A percentile compares a stretch with the other conserved stretches of the same genome.
Evolutionary conservation across 2,797 vertebrate species (phyloP).

Genomic region (Anas capensis): DNA sequence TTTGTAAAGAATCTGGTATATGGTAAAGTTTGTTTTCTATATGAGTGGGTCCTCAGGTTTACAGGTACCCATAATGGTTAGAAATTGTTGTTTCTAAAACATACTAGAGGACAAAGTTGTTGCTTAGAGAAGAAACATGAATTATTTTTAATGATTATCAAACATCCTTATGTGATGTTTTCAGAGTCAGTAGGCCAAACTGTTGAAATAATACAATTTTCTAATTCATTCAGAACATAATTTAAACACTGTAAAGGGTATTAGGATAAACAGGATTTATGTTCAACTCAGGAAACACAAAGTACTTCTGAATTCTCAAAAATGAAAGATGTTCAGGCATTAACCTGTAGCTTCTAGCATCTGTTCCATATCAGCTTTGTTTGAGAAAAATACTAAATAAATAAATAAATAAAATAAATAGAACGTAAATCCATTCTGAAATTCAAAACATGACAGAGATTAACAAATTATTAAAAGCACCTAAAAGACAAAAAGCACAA

Average conservation of each 20-base stretch:
- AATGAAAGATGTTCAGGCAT: not conserved
- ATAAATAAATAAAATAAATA: not conserved
- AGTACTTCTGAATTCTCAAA: not conserved
- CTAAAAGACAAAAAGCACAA: not conserved
- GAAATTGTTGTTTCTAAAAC: not conserved
- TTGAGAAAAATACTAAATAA: not conserved
- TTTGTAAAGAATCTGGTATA: not conserved
- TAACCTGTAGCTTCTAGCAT: not conserved
- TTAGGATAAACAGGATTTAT: not conserved
- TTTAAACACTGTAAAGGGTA: not conserved
- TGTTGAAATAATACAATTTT: not conserved
- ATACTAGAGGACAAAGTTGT: not conserved
- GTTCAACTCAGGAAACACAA: not conserved
- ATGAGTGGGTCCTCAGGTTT: not conserved
- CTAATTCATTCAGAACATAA: not conserved
- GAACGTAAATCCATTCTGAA: not conserved
- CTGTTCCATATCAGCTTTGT: not conserved
- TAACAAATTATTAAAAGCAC: not conserved
- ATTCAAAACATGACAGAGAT: not conserved
- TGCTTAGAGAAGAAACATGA: not conserved
- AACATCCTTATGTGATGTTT: not conserved
- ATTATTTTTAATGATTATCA: not conserved
- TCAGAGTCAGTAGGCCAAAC: not conserved
- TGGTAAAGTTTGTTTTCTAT: not conserved
- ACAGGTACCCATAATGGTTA: not conserved